Conservation (phyloP, 1,140 invertebrate species). For the Pollicipes pollicipes region DNA sequence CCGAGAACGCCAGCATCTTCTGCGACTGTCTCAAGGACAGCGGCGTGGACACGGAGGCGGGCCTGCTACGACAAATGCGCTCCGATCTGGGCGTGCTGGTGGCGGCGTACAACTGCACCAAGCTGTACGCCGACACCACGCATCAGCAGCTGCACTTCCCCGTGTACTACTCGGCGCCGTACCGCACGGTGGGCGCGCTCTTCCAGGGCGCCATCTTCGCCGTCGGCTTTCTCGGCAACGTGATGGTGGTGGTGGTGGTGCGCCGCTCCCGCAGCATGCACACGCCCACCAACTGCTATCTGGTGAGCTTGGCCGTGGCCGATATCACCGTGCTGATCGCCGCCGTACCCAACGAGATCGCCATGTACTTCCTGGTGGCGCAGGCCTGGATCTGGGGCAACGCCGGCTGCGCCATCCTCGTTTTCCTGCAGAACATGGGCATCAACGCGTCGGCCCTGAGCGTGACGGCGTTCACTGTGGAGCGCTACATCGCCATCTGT, state of each 20-base stretch:
- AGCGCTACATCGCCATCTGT: constrained; percentile 40
- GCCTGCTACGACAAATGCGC: not conserved
- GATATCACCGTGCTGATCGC: constrained; percentile 39
- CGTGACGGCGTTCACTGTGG: constrained; percentile 47
- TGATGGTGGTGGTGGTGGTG: constrained; percentile 36
- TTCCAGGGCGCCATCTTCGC: constrained; percentile 38
- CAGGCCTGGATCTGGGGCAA: constrained; percentile 41
- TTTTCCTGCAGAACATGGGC: constrained; percentile 46
- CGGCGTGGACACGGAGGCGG: not conserved
- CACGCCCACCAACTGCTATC: constrained; percentile 43
- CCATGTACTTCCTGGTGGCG: constrained; percentile 36
- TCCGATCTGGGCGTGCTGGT: not conserved
- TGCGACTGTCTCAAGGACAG: not conserved
- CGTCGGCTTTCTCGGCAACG: constrained; percentile 37
- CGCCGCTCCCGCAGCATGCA: constrained; percentile 33
- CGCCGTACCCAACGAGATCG: constrained; percentile 39
- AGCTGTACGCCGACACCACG: not conserved
- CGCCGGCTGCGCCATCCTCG: constrained; percentile 37
- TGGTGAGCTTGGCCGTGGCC: constrained; percentile 39
- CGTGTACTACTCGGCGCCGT: constrained; percentile 31
- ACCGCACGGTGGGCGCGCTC: constrained; percentile 35
- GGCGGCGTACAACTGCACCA: constrained; percentile 7
- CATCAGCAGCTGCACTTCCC: constrained; percentile 5
- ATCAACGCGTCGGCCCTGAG: constrained; percentile 47
- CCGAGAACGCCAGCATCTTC: not conserved